A percentile compares a stretch with the other conserved stretches of the same genome.
Conservation (phyloP, 1,140 invertebrate species). For the Drosophila aff. region DNA sequence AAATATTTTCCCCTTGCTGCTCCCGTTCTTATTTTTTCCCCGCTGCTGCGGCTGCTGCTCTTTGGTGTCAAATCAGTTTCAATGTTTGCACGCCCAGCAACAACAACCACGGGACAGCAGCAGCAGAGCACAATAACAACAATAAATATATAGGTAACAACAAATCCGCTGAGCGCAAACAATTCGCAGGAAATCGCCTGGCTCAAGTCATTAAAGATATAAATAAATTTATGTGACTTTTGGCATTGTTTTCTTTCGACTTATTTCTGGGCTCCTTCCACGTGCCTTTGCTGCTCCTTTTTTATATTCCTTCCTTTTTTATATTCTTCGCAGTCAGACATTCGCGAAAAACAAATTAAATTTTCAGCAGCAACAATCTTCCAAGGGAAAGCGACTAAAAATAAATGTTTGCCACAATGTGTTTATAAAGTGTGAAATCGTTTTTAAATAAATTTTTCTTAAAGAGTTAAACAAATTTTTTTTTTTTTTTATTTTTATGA, state of each 20-base stretch:
- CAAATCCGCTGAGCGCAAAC: constrained; percentile 53
- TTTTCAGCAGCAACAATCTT: constrained; percentile 33
- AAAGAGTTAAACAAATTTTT: neutral
- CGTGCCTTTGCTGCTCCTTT: constrained; percentile 4
- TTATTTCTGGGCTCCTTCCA: neutral
- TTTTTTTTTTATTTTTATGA: neutral
- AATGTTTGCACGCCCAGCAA: constrained; percentile 73
- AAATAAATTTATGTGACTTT: constrained; percentile 85
- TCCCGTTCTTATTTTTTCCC: neutral
- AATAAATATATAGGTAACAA: constrained; percentile 35
- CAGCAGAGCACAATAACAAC: constrained; percentile 29
- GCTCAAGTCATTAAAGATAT: constrained; percentile 84
- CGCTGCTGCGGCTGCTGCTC: constrained; percentile 29
- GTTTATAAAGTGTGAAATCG: too few relatives aligned
- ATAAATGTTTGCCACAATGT: neutral
- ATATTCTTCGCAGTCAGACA: neutral
- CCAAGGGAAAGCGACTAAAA: neutral
- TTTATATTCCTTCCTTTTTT: constrained; percentile 3
- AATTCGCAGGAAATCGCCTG: constrained; percentile 75
- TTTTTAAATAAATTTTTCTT: neutral
- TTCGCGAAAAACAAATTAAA: constrained; percentile 35
- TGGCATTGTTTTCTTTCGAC: constrained; percentile 55
- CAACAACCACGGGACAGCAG: constrained; percentile 11
- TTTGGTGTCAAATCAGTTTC: constrained; percentile 79
- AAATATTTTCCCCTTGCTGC: constrained; percentile 39